Evolutionary conservation across 1,140 invertebrate species (phyloP), one percentile per base, ranked within the genome.

Genomic region (Lordiphosa collinella): DNA sequence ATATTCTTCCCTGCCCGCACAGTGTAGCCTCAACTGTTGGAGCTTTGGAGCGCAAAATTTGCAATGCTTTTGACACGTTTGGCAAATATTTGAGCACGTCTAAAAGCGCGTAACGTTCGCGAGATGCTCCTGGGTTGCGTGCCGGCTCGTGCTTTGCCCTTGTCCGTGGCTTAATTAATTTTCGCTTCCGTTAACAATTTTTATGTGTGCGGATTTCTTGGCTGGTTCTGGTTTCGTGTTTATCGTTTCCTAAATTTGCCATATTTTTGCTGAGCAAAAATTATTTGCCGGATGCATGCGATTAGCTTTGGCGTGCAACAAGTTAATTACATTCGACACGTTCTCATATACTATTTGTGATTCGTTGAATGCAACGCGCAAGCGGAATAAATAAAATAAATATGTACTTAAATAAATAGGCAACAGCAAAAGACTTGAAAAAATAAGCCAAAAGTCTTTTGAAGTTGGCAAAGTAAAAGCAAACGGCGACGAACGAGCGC

Each of bases 31-130:
- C 76, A 76, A 75, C 67, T 70, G 70, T 37, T 50, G 16, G 32
- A 46, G 36, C 34, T 44, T 35, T 62, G 47, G 44, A 64, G 75
- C 52, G 75, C 36, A 48, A 70, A 71, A 67, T 84, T 68, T 84
- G 71, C 78, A 35, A 63, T 79, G 78, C 67, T 84, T 86, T 87
- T 87, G 82, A 87, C 82, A 86, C 82, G 82, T 86, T 86, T 86
- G 64, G 82, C 65, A 86, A 86, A 86, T 86, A 86, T 86, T 86
- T 87, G 84, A 86, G 79, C 82, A 86, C 69, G 82, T 87, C 78
- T 84, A 82, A 82, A 82, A 82, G 78, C 67, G 78, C 78, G 72
- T 67, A 76, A 64, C 76, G 66, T 73, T 71, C 75, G 60, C 63
- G 43, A 46, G 44, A 63, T 62, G 64, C 18, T 31, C 29, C 8